Evolutionary conservation across 2,113 vertebrate genomes (phyloP), one percentile per base, ranked within the genome.

Genomic region (Sapayoa aenigma): DNA sequence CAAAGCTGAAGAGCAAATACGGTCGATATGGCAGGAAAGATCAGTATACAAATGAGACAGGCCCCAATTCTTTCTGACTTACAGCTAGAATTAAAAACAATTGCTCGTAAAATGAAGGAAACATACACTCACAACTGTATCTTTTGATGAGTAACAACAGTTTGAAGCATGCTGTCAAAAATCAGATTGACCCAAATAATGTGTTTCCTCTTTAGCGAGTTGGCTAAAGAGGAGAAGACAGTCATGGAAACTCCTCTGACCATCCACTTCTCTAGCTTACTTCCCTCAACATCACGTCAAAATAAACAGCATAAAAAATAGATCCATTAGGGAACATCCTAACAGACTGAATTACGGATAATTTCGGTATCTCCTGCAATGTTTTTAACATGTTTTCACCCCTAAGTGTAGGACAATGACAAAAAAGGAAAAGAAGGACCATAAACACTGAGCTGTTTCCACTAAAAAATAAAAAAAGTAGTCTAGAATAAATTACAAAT

Each of bases 351-450:
- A 50, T 35, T 59, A 37, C 1, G 2, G 14, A 52, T 46, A 39
- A 39, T 33, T 25, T 39, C 56, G 4, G 0, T 35, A 35, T 14
- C 27, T 41, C 56, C 41, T 39, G 33, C 4, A 39, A 2, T 7
- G 17, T 12, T 52, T 63, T 60, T 49, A 2, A 59, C n/a, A 24
- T 30, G 0, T 66, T 77, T 24, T 78, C 4, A 25, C 5, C 5
- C 4, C 1, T 46, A 37, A 28, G 11, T 62, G 3, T 1, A n/a
- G 3, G n/a, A 60, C 1, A 27, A 9, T 1, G 3, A 41, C 2
- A 85, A 2, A 56, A 75, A 79, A 72, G 5, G 22, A 78, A 69
- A 79, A 71, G 6, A 47, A 35, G 37, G 5, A n/a, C 9, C 2
- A 21, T 4, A 23, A 56, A 66, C 11, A 69, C 3, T 49, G 8